Percentiles rank a stretch among this genome's conserved stretches.
These are phyloP conservation scores for Myotis planiceps DNA, from an alignment of 2,797 vertebrate genomes.

Conservation along the genomic window DNA sequence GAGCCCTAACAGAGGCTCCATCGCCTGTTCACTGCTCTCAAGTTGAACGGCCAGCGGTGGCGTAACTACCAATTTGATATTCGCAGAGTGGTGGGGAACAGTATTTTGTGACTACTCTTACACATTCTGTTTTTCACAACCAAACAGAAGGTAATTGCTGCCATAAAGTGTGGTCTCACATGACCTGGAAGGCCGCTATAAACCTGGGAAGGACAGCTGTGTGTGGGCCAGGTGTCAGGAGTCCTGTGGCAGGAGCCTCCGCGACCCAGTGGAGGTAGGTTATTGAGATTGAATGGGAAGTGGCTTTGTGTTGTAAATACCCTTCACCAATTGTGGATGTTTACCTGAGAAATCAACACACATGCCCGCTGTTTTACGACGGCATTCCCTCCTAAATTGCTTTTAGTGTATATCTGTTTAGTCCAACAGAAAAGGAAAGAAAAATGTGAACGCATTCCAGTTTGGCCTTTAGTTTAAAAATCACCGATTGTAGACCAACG, in stretches of 20 bases:
- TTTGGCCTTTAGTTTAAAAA: neutral
- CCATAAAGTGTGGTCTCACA: neutral
- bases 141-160: neutral
- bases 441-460: neutral
- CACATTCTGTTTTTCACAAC: neutral
- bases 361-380: constrained; percentile 39
- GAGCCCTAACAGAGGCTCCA: neutral
- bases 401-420: neutral
- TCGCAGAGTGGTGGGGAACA: neutral
- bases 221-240: neutral
- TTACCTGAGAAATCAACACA: constrained; percentile 50
- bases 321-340: neutral
- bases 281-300: neutral
- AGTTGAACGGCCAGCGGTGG: neutral
- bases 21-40: neutral
- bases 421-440: neutral
- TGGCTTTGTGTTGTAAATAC: constrained; percentile 15
- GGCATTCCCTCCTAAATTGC: neutral
- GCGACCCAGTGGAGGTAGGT: neutral
- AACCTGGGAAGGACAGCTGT: neutral
- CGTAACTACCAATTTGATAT: neutral
- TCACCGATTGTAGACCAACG: neutral
- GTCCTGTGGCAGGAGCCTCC: rapidly evolving
- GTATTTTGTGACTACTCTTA: neutral
- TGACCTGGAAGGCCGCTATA: neutral